Conservation (phyloP, 1,140 invertebrate genomes). For the Brachionus sp. region DNA sequence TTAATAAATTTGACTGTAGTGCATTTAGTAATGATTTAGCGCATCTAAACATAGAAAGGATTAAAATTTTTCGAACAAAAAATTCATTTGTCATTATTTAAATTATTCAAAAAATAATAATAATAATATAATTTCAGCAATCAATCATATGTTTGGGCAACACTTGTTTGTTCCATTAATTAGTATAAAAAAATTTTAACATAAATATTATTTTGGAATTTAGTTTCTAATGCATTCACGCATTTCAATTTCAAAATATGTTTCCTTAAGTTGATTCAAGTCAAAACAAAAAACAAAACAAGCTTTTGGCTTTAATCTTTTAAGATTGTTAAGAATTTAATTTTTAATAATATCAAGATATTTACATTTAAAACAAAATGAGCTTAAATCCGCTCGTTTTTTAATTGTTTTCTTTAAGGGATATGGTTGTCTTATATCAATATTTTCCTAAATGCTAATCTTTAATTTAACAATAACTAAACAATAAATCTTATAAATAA, state of each 20-base stretch:
- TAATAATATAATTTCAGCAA: too few species aligned
- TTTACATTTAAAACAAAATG: background rate
- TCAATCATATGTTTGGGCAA: too few species aligned
- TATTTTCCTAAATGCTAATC: slow-evolving; percentile 19
- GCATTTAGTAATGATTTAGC: too few species aligned
- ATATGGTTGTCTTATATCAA: slow-evolving; percentile 15
- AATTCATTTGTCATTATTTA: too few species aligned
- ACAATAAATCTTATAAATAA: slow-evolving; percentile 39
- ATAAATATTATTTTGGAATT: background rate
- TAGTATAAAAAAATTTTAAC: background rate
- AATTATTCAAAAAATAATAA: too few species aligned
- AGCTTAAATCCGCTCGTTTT: background rate
- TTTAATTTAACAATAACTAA: slow-evolving; percentile 13
- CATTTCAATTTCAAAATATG: background rate
- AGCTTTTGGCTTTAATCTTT: background rate
- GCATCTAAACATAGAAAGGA: too few species aligned
- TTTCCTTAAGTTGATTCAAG: background rate
- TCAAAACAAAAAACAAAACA: background rate
- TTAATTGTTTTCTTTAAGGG: slow-evolving; percentile 35
- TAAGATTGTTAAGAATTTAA: background rate
- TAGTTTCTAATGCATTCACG: background rate
- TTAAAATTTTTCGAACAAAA: too few species aligned
- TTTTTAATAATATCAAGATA: slow-evolving; percentile 20
- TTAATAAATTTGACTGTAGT: too few species aligned
- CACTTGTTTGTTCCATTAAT: background rate